Base-by-base conservation (phyloP, 2,888 invertebrate genomes). In the Anthophora plumipes region DNA sequence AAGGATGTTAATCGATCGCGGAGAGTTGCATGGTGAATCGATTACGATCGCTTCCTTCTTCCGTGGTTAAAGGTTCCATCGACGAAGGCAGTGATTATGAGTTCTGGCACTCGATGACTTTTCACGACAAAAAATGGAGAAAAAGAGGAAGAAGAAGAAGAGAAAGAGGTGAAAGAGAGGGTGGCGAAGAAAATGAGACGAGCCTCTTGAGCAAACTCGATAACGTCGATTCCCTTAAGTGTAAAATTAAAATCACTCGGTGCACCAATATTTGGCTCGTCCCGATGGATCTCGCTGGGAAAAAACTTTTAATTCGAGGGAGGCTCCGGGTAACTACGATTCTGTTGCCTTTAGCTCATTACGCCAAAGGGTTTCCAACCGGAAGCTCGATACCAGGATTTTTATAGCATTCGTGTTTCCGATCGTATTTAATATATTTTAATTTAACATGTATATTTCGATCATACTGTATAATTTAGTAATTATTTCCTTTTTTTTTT, bases 181-280 rank as follows among this genome's bases (percentile, higher is more conserved):
- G 41, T 12, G 31, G 12, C 9, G 37, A 43, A 20, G 70, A 66
- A 71, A 73, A 72, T 50, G 66, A 52, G 61, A 41, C 6, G 57
- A 41, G 48, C 48, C 75, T 75, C 79, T 83, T 80, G 79, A 37
- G 55, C 55, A 85, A 83, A 81, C 75, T 61, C 73, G 79, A 79
- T 85, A 85, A 77, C 72, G 73, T 72, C 69, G 82, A 82, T 82
- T 84, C 57, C 64, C 57, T 76, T 84, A 76, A 83, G 85, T 77
- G 77, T 77, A 79, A 83, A 85, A 85, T 85, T 84, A 85, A 85
- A 81, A 85, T 85, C 81, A 67, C 68, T 75, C 77, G 43, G 63
- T 59, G 82, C 17, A 75, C 79, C 74, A 82, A 85, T 85, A 85
- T 85, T n/a, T 81, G 67, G 69, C 73, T 78, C 69, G 73, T 22